These are phyloP conservation scores for Arenaria interpres DNA, from an alignment of 2,113 vertebrate species.

Conservation along the genomic window DNA sequence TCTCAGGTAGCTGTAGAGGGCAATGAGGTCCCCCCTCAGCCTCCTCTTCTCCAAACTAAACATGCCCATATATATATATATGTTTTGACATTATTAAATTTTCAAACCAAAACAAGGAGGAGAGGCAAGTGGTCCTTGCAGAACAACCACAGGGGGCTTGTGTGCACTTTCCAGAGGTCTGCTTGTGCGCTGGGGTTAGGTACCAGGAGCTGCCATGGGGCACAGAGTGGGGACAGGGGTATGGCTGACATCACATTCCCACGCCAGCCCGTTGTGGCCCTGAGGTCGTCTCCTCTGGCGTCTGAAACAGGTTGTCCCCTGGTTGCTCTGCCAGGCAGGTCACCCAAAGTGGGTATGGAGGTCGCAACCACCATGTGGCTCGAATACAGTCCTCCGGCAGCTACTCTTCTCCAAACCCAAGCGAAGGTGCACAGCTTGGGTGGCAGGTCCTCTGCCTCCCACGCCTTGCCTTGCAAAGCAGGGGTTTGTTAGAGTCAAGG, in stretches of 20 bases:
- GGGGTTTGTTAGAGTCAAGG: neutral
- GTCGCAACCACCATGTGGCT: neutral
- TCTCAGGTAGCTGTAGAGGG: no score
- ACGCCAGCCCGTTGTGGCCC: accelerated
- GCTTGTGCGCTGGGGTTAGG: neutral
- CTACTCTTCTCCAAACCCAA: neutral
- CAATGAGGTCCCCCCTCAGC: no score
- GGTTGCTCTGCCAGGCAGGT: neutral
- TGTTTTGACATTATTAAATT: neutral
- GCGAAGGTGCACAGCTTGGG: neutral
- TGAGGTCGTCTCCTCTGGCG: neutral
- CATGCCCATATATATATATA: neutral
- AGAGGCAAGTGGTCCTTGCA: neutral
- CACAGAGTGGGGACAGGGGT: neutral
- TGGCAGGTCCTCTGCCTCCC: neutral
- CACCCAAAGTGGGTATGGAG: neutral
- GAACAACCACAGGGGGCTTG: neutral
- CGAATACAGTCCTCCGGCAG: neutral
- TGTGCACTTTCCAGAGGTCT: neutral
- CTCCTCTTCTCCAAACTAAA: no score
- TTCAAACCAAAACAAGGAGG: neutral
- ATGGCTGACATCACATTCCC: neutral
- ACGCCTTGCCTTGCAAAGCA: neutral
- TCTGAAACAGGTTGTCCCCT: neutral
- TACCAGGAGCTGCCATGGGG: neutral